Evolutionary conservation across 2,888 invertebrate species (phyloP), one percentile per base, ranked within the genome.

Genomic region (Fragum fragum): DNA sequence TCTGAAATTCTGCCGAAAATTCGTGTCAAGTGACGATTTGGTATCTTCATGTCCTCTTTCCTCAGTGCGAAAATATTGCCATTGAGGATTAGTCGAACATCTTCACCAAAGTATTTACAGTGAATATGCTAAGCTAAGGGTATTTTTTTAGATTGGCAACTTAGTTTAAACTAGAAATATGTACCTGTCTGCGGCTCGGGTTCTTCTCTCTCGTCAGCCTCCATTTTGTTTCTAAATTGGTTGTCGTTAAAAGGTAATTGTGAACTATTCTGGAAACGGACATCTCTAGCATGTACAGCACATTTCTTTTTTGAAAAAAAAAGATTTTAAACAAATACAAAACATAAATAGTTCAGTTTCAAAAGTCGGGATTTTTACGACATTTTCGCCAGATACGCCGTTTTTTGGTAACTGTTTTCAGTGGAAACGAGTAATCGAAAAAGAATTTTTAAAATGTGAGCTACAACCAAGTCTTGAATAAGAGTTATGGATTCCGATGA

Each of bases 401-500:
- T 1, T 47, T 47, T 47, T n/a, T n/a, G 47, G n/a, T 16, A 47
- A 7, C 18, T 66, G 66, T 66, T 66, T 66, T 66, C 66, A 36
- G 36, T 66, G 36, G 66, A 66, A 23, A 66, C 66, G 66, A 47
- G n/a, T n/a, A n/a, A n/a, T n/a, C n/a, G n/a, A n/a, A n/a, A n/a
- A n/a, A n/a, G n/a, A n/a, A n/a, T n/a, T n/a, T n/a, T n/a, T n/a
- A 47, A 47, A 47, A 47, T 47, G 47, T 18, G 47, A 47, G 5
- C 2, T 3, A 47, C 5, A 47, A 47, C 47, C 7, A 18, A 18
- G 5, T n/a, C 32, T 36, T 36, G 9, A 36, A 36, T 9, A n/a
- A 47, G 47, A 47, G 14, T 18, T 5, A 66, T 66, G 66, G 66
- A 66, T 0, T 21, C 39, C 1, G 71, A 77, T 29, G 80, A 80